These are phyloP conservation scores for Picathartes gymnocephalus DNA, from an alignment of 2,113 vertebrate species.

Conservation along the genomic window DNA sequence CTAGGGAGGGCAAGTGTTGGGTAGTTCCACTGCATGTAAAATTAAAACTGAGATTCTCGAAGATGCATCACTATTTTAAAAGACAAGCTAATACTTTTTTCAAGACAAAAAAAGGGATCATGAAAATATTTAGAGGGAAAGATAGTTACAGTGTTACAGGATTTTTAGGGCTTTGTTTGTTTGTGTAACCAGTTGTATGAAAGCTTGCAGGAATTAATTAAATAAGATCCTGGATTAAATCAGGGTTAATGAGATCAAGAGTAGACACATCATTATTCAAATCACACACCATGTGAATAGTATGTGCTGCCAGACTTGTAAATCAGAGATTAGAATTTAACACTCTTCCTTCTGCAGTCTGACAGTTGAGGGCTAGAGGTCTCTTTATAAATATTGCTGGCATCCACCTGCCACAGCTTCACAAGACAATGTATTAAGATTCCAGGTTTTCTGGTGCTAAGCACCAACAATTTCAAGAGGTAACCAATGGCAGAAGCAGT, in stretches of 20 bases:
- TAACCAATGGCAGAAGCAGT: not conserved
- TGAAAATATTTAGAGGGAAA: not conserved
- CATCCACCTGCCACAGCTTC: conserved; percentile 10
- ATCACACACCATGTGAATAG: conserved; percentile 21
- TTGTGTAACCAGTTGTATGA: conserved; percentile 12
- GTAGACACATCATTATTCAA: conserved; percentile 41
- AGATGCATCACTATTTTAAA: not conserved
- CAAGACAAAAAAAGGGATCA: not conserved
- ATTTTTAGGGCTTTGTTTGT: conserved; percentile 17
- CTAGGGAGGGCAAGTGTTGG: not conserved
- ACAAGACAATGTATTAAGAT: not conserved
- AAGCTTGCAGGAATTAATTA: conserved; percentile 33
- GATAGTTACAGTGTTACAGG: not conserved
- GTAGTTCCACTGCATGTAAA: not conserved
- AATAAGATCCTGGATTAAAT: conserved; percentile 29
- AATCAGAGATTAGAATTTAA: conserved; percentile 54
- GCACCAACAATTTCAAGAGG: not conserved
- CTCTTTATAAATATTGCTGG: not conserved
- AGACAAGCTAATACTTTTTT: not conserved
- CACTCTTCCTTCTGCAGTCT: not conserved
- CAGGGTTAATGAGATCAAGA: conserved; percentile 51
- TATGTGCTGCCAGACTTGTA: not conserved
- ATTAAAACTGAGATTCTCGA: not conserved
- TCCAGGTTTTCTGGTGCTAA: not conserved
- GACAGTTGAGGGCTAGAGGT: conserved; percentile 19